Evolutionary conservation across 2,113 vertebrate genomes (phyloP).

Genomic region (Calyptomena viridis): DNA sequence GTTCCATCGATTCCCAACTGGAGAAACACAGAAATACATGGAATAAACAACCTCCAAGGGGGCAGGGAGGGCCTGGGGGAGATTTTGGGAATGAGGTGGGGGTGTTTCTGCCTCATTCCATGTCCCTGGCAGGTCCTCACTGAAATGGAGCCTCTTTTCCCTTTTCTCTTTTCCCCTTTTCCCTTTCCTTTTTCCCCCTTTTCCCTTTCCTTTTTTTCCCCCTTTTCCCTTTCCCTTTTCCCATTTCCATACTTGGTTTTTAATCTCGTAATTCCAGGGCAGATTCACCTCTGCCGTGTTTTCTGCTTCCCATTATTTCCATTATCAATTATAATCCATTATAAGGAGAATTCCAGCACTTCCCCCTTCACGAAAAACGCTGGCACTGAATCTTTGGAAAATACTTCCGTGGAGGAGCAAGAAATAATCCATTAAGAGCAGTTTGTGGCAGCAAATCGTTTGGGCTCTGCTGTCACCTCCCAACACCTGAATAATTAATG

Average conservation of each 20-base stretch:
- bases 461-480: neutral
- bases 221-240: neutral
- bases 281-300: neutral
- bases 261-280: neutral
- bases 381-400: neutral
- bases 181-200: no score
- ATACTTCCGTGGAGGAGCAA: neutral
- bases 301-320: neutral
- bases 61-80: neutral
- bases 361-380: neutral
- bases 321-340: neutral
- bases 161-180: no score
- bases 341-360: neutral
- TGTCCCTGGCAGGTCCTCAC: neutral
- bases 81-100: neutral
- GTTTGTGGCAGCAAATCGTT: neutral
- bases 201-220: no score
- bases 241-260: neutral
- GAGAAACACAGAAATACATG: neutral
- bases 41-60: accelerated
- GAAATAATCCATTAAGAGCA: neutral
- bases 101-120: neutral
- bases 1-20: accelerated
- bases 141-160: neutral
- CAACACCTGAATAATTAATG: neutral